These are phyloP conservation scores for Drosophila varians DNA, from an alignment of 1,140 invertebrate genomes.

Conservation along the genomic window DNA sequence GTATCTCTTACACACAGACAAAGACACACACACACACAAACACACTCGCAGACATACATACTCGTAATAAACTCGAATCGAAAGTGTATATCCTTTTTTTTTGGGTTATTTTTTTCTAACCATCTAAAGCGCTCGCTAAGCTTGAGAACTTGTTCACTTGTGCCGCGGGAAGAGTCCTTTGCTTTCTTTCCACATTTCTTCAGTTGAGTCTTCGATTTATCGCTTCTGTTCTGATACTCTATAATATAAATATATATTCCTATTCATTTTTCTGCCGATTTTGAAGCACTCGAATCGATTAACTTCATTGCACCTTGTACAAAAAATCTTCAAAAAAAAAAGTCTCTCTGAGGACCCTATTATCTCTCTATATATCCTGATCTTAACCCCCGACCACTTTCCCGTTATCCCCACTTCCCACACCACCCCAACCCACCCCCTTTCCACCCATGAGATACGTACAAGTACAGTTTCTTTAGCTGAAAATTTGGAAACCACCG, in stretches of 20 bases:
- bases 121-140: constrained; percentile 44
- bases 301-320: constrained; percentile 71
- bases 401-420: neutral
- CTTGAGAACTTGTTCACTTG: constrained; percentile 47
- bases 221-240: constrained; percentile 39
- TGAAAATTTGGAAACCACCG: constrained; percentile 42
- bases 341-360: constrained; percentile 23
- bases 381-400: neutral
- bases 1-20: constrained; percentile 7
- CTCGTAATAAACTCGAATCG: constrained; percentile 40
- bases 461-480: constrained; percentile 39
- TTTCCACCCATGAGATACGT: constrained; percentile 32
- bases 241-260: constrained; percentile 22
- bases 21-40: constrained; percentile 4
- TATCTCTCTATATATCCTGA: constrained; percentile 28
- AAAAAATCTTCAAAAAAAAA: constrained; percentile 27
- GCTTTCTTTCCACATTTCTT: constrained; percentile 51
- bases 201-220: constrained; percentile 46
- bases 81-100: constrained; percentile 33
- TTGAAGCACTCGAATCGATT: constrained; percentile 64
- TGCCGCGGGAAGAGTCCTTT: constrained; percentile 48
- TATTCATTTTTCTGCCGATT: constrained; percentile 62
- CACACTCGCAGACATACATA: constrained; percentile 7
- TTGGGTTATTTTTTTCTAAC: constrained; percentile 35
- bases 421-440: constrained; percentile 5